Base-by-base conservation (phyloP, 2,797 vertebrate genomes). In the Falco berigora region DNA sequence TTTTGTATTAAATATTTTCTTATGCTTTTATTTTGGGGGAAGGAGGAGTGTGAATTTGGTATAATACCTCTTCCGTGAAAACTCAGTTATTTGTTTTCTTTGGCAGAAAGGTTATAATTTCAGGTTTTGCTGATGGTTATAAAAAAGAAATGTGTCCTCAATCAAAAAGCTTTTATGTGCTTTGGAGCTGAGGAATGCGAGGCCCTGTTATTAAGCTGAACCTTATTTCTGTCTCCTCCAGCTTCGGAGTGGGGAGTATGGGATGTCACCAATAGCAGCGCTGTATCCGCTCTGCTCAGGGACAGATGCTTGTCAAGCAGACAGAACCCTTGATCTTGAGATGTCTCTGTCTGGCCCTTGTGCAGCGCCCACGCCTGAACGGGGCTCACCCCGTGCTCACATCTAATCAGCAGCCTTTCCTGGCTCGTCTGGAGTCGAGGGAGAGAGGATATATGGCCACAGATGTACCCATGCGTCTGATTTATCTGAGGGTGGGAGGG, bases 51-150 rank as follows among this genome's bases (percentile, higher is more conserved):
- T 73, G 46, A 58, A 50, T 87, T 50, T 68, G 36, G 67, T 71
- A 36, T 62, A 78, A 85, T 69, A 64, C 32, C 77, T 89, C 46
- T 80, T 73, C 52, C 78, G 59, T 42, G 11, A 77, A 77, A 94
- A 74, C n/a, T 83, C 46, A 58, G 58, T 88, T 93, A 52, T 84
- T 84, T 94, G 63, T 74, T 52, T 90, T 93, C 72, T 82, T 87
- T 82, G n/a, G 28, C 30, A 77, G 74, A 88, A 96, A 86, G 69
- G 55, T 69, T 95, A 2, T 96, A 69, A 96, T 93, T 95, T 95
- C 50, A 75, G 5, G 66, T 95, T 96, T 92, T 87, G n/a, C 52
- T 85, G 73, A 42, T 81, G 63, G 36, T 83, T 95, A 36, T 89
- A 5, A 92, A 87, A 96, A 94, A 32, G 7, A 2, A 6, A 28